Percentiles rank a stretch among this genome's conserved stretches.
These are phyloP conservation scores for Empis stercorea DNA, from an alignment of 2,888 invertebrate genomes.

Conservation along the genomic window DNA sequence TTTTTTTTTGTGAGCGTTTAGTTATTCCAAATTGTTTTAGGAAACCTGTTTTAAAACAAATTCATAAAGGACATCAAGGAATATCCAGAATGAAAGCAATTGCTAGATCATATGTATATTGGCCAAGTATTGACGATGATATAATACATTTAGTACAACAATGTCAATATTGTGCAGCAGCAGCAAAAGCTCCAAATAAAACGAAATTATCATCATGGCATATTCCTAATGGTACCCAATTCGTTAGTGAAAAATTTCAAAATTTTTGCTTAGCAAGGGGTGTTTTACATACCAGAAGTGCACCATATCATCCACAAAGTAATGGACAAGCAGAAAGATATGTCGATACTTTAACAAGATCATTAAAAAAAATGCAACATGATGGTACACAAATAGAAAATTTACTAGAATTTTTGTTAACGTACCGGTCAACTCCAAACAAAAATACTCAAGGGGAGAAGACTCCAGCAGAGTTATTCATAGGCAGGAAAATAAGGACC, in stretches of 20 bases:
- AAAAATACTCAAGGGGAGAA: neutral
- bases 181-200: no score
- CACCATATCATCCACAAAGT: constrained; percentile 13
- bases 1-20: constrained; percentile 4
- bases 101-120: neutral
- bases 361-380: neutral
- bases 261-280: constrained; percentile 11
- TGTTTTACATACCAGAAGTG: constrained; percentile 12
- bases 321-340: constrained; percentile 18
- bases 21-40: constrained; percentile 2
- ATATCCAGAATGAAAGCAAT: constrained; percentile 7
- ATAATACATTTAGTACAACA: no score
- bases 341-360: constrained; percentile 15
- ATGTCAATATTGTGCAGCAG: no score
- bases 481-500: constrained; percentile 2
- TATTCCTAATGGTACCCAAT: constrained; percentile 3
- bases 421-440: constrained; percentile 3
- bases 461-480: constrained; percentile 4
- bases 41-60: constrained; percentile 2
- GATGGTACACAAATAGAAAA: no score
- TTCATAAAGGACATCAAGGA: constrained; percentile 8
- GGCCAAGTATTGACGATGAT: no score
- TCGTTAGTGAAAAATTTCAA: constrained; percentile 9
- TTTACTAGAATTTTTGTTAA: no score
- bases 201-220: no score